phyloP scores from a whole-genome alignment of 2,113 vertebrate genomes.

The Mus pahari region DNA sequence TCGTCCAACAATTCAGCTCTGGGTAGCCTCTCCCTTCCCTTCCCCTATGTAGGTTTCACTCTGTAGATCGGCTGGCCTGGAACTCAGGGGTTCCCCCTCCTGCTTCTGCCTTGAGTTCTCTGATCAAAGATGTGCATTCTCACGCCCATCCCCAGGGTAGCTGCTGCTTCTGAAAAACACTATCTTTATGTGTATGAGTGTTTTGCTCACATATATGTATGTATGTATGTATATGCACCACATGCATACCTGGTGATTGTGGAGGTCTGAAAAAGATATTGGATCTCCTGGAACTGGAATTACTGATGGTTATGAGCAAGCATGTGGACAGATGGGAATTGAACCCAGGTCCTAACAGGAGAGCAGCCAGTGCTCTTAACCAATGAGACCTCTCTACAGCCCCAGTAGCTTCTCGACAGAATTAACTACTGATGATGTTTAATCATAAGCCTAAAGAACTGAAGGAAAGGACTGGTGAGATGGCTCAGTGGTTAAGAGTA shows the following conservation, averaged over 20 bases:
- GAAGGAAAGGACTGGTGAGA: too few relatives aligned
- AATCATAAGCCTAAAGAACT: background rate
- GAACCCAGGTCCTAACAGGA: background rate
- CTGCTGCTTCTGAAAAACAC: background rate
- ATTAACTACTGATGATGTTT: background rate
- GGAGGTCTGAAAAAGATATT: background rate
- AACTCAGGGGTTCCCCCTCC: background rate
- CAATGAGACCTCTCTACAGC: background rate
- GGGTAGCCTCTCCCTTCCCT: background rate
- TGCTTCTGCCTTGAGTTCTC: background rate
- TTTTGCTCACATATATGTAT: background rate
- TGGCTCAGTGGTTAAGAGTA: too few relatives aligned
- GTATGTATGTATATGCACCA: background rate
- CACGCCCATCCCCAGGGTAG: background rate
- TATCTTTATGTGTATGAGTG: background rate
- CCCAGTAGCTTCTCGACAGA: background rate
- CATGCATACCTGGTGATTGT: background rate
- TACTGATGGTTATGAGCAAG: background rate
- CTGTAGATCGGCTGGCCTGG: background rate
- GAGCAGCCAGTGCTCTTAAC: background rate
- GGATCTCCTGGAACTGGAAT: background rate
- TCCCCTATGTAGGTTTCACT: background rate
- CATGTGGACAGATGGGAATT: background rate
- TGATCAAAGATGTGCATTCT: background rate
- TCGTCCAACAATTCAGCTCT: background rate